Base-by-base conservation (phyloP, 2,888 invertebrate species). In the Atrina japonica region DNA sequence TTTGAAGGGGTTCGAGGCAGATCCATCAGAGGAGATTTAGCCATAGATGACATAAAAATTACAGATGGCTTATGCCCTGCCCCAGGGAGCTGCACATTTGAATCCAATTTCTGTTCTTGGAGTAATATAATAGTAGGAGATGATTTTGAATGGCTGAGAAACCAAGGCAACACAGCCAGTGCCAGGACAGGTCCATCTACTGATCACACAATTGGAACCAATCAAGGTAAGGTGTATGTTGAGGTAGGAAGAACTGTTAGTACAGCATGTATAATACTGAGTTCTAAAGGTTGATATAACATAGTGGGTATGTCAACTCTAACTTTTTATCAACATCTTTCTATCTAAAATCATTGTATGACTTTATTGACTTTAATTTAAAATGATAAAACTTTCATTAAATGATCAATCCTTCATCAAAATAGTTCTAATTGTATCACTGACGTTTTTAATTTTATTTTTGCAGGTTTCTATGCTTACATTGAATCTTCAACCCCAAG, bases 401-500 rank as follows among this genome's bases (percentile, higher is more conserved):
- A n/a, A n/a, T n/a, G n/a, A n/a, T n/a, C n/a, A n/a, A n/a, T n/a
- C n/a, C n/a, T n/a, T n/a, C n/a, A n/a, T n/a, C n/a, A n/a, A n/a
- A n/a, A n/a, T n/a, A n/a, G n/a, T n/a, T n/a, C n/a, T n/a, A n/a
- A n/a, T n/a, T n/a, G n/a, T n/a, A n/a, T n/a, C n/a, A n/a, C n/a
- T n/a, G n/a, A n/a, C n/a, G n/a, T n/a, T n/a, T n/a, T n/a, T n/a
- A n/a, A n/a, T n/a, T n/a, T n/a, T n/a, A n/a, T n/a, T 16, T 49
- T 77, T 74, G 52, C 76, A 84, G 85, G 85, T 43, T 78, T 77
- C 50, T 94, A 93, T 79, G 92, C 92, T 0, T 93, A 90, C 86
- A 93, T 93, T 52, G 93, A 93, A 84, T 92, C 93, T 0, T 90
- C 92, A 7, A 92, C 91, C 76, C 93, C 93, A 1, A 88, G 93